Percentiles rank a stretch among this genome's conserved stretches.
Conservation (phyloP, 2,888 invertebrate genomes). For the Anarsia innoxiella region DNA sequence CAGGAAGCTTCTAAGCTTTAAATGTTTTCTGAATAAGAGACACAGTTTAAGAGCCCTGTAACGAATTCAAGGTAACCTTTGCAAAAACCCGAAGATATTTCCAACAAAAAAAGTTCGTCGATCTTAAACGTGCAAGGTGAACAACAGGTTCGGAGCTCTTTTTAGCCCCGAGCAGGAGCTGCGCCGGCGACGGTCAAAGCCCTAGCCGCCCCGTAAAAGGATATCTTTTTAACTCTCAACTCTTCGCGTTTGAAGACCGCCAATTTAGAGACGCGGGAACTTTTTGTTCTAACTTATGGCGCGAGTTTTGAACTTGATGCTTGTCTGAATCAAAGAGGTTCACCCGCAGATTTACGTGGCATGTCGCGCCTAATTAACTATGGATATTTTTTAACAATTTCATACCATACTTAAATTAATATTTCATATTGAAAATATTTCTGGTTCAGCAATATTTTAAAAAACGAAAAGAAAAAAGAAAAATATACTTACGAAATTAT, state of each 20-base stretch:
- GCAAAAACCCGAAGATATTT: constrained; percentile 26
- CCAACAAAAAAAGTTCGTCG: constrained; percentile 40
- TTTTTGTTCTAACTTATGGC: no score
- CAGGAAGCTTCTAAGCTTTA: no score
- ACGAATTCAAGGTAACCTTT: constrained; percentile 9
- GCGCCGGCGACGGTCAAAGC: constrained; percentile 40
- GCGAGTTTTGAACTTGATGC: not conserved
- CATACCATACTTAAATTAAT: no score
- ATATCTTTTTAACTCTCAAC: constrained; percentile 13
- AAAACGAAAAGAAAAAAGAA: not conserved
- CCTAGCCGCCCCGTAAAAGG: constrained; percentile 28
- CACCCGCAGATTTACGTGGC: no score
- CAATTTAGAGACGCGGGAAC: no score
- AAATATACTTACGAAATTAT: constrained; percentile 49
- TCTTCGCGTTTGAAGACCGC: constrained; percentile 9
- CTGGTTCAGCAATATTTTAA: no score
- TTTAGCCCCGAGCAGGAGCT: constrained; percentile 35
- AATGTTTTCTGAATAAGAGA: no score
- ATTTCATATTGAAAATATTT: not conserved
- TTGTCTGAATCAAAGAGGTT: no score
- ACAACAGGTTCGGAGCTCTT: constrained; percentile 54
- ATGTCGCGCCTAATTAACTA: no score
- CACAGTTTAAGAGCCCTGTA: constrained; percentile 1
- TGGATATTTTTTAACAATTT: no score
- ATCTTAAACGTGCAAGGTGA: constrained; percentile 41